Percentiles rank a stretch among this genome's conserved stretches.
phyloP scores from a whole-genome alignment of 2,888 invertebrate species.

The Cynaeus angustus region DNA sequence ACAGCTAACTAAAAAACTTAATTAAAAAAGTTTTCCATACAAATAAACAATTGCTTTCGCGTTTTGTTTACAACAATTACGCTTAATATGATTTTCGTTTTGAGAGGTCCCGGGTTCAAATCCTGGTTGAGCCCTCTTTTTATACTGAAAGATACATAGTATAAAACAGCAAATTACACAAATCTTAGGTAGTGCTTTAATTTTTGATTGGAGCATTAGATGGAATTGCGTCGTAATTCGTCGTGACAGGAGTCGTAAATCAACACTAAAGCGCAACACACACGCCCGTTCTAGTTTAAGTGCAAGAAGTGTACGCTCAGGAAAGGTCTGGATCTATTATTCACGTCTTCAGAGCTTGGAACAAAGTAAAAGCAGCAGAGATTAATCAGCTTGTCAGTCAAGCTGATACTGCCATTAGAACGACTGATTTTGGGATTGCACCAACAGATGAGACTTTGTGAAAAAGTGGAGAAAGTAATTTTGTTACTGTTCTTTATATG shows the following conservation, averaged over 20 bases:
- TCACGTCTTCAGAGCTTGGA: slow-evolving; percentile 28
- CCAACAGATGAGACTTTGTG: neutral
- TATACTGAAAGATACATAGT: no score
- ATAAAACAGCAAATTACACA: no score
- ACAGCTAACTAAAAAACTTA: no score
- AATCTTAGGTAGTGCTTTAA: neutral
- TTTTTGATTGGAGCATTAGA: slow-evolving; percentile 12
- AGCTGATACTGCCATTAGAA: slow-evolving; percentile 41
- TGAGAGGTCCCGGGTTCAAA: slow-evolving; percentile 73
- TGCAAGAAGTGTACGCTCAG: slow-evolving; percentile 21
- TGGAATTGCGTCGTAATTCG: slow-evolving; percentile 5
- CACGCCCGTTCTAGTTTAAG: slow-evolving; percentile 24
- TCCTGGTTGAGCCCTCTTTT: slow-evolving; percentile 70
- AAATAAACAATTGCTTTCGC: no score
- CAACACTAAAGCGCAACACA: slow-evolving; percentile 27
- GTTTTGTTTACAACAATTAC: slow-evolving; percentile 40
- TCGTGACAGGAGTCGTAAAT: slow-evolving; percentile 24
- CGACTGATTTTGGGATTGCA: slow-evolving; percentile 11
- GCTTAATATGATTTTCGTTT: slow-evolving; percentile 73
- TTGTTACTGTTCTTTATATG: no score
- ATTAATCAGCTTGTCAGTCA: slow-evolving; percentile 47
- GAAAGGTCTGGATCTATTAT: slow-evolving; percentile 41
- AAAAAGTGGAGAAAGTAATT: no score
- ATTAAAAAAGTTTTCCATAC: no score
- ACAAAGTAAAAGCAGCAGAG: slow-evolving; percentile 38